These are phyloP conservation scores for Aphidius colemani DNA, from an alignment of 2,888 invertebrate species.

Conservation along the genomic window DNA sequence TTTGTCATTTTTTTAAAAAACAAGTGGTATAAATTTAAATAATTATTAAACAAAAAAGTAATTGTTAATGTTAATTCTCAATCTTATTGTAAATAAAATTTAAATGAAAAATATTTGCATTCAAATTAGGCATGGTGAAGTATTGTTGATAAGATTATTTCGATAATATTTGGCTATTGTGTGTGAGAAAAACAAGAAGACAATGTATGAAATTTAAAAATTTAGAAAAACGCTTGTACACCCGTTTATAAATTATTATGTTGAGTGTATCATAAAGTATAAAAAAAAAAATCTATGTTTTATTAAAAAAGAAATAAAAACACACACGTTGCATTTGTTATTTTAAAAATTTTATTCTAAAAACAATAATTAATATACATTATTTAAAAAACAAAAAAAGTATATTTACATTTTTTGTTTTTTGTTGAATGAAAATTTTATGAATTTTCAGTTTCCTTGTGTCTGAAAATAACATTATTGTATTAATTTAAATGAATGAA, in stretches of 20 bases:
- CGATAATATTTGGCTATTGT: not conserved
- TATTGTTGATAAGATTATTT: constrained; percentile 37
- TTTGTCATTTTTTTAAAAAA: constrained; percentile 24
- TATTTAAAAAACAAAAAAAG: not conserved
- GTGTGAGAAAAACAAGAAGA: not conserved
- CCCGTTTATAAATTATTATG: constrained; percentile 46
- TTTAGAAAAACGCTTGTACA: constrained; percentile 45
- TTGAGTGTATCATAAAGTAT: constrained; percentile 48
- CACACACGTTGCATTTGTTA: constrained; percentile 13
- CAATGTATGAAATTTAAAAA: constrained; percentile 1
- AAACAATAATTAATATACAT: not conserved
- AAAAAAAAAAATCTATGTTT: constrained; percentile 54
- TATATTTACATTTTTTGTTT: not conserved
- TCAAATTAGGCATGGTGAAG: constrained; percentile 32
- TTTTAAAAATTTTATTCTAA: not conserved
- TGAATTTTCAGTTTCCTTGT: constrained; percentile 77
- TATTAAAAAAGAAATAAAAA: constrained; percentile 39
- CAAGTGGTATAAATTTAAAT: constrained; percentile 13
- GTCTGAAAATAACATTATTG: constrained; percentile 62
- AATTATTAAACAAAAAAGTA: constrained; percentile 24
- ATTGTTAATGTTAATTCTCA: constrained; percentile 46
- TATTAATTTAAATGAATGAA: constrained; percentile 1
- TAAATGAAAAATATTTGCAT: constrained; percentile 34
- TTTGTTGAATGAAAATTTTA: constrained; percentile 47
- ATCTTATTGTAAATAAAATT: constrained; percentile 45